These are phyloP conservation scores for Ditylenchus dipsaci DNA, from an alignment of 1,140 invertebrate genomes.

Conservation along the genomic window DNA sequence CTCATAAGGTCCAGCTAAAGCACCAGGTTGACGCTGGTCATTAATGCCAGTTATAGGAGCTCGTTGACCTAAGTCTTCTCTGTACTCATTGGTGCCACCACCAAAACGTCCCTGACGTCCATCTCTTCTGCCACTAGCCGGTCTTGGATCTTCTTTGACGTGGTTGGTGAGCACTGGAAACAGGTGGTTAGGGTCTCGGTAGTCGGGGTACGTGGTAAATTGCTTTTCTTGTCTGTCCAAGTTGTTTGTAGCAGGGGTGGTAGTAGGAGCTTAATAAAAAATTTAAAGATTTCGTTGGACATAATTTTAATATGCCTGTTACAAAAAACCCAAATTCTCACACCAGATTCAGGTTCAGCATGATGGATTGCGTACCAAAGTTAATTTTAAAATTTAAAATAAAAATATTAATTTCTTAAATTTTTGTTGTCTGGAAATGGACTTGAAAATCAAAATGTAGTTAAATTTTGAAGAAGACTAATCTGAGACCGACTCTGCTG, in stretches of 20 bases:
- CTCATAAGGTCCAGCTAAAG: neutral
- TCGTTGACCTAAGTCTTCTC: constrained; percentile 23
- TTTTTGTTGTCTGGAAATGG: no score
- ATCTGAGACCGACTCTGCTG: no score
- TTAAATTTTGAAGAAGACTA: no score
- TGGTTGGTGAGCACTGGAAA: constrained; percentile 12
- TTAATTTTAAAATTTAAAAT: no score
- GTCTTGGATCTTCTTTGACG: constrained; percentile 22
- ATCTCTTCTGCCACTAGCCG: constrained; percentile 13
- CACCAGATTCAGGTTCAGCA: no score
- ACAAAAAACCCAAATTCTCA: no score
- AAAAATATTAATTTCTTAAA: no score
- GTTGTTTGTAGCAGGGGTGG: neutral
- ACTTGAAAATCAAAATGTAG: no score
- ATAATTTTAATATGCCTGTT: no score
- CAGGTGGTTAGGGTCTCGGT: neutral
- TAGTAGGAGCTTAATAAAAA: neutral
- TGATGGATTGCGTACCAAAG: no score
- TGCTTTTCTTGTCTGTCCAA: neutral
- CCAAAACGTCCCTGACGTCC: constrained; percentile 24
- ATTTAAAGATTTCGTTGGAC: neutral
- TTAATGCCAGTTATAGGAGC: constrained; percentile 1
- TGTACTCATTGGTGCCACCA: constrained; percentile 31
- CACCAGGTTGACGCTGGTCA: constrained; percentile 2
- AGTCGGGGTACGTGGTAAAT: constrained; percentile 3